Evolutionary conservation across 2,797 vertebrate species (phyloP).

Genomic region (Epinephelus awoara): DNA sequence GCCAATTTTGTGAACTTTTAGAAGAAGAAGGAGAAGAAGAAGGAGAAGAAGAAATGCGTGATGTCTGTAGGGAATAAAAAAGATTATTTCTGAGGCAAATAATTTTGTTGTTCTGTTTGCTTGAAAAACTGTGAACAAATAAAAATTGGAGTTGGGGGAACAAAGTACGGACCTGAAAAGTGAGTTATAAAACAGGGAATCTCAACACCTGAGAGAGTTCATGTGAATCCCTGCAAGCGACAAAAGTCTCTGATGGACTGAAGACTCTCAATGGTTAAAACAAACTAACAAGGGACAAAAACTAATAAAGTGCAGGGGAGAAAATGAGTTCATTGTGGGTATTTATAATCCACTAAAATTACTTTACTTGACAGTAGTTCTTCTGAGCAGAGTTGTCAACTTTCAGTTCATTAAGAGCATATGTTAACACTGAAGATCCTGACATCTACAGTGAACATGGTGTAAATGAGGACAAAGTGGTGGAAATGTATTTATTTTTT

Average conservation of each 20-base stretch:
- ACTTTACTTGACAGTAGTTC: neutral
- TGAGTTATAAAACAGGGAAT: constrained; percentile 8
- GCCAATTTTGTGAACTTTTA: no score
- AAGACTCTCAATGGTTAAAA: neutral
- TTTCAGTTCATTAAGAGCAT: neutral
- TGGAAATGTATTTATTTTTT: neutral
- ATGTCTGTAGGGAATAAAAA: neutral
- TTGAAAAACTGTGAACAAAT: constrained; percentile 15
- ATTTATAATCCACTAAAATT: neutral
- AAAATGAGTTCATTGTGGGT: neutral
- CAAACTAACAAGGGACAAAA: neutral
- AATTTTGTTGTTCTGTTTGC: neutral
- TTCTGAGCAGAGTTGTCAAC: neutral
- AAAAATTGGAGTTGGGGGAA: neutral
- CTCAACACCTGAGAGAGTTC: neutral
- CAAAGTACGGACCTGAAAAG: neutral
- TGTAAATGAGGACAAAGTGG: neutral
- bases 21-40: no score
- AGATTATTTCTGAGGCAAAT: neutral
- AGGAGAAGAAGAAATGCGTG: no score
- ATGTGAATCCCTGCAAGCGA: neutral
- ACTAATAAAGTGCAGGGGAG: neutral
- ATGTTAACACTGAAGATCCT: neutral
- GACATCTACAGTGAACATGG: neutral
- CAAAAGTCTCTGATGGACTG: neutral